Base-by-base conservation (phyloP, 1,140 invertebrate genomes). In the Reticulitermes speratus region DNA sequence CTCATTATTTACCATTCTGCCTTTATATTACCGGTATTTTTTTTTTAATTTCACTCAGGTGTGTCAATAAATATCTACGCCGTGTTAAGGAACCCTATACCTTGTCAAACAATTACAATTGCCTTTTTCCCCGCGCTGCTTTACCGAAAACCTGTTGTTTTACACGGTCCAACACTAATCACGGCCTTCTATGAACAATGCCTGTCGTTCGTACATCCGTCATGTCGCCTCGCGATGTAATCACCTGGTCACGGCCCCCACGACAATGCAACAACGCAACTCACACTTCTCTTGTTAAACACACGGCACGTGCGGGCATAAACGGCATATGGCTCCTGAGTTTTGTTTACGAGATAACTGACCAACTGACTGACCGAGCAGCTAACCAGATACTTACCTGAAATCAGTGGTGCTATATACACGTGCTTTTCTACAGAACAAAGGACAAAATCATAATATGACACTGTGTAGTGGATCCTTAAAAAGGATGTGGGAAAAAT, bases 171-270 rank as follows among this genome's bases (percentile, higher is more conserved):
- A n/a, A 25, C n/a, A 75, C 65, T 75, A 75, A 75, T 75, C 65
- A 75, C 65, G 65, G 65, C 65, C 65, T 75, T 6, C n/a, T 75
- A 25, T 75, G n/a, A 75, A 75, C 65, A 75, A 75, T 75, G 65
- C 65, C 65, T 75, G 65, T 75, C 65, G n/a, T 75, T 75, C n/a
- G 65, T 75, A 75, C n/a, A 75, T 75, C 65, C n/a, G 65, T 75
- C 65, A 75, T 75, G 65, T 65, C 16, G 21, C 12, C 21, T 8
- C 21, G 59, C 59, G 59, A 65, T 75, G 25, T 75, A 30, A 75
- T 75, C 65, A 75, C 25, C n/a, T 75, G 65, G 65, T 75, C 65
- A 75, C 65, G 65, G 65, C 65, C 65, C 65, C 65, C n/a, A 30
- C 65, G 65, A 75, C 65, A 75, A 75, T 75, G n/a, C 65, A 30